Base-by-base conservation (phyloP, 2,888 invertebrate species). In the Lithophane socia region DNA sequence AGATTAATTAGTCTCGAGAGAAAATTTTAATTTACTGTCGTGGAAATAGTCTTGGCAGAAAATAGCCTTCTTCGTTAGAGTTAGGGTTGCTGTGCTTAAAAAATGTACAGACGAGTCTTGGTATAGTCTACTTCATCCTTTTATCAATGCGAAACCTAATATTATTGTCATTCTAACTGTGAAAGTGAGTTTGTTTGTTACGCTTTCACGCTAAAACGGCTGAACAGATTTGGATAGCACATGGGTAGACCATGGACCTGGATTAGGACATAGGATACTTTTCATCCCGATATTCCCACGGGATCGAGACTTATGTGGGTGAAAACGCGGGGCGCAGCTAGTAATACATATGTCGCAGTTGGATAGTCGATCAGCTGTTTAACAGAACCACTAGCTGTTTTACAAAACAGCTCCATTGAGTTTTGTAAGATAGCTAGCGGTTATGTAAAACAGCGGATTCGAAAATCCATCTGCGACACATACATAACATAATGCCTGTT, bases 1-100 rank as follows among this genome's bases (percentile, higher is more conserved):
- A 93, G 93, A 94, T 94, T 94, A 94, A 95, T 95, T 95, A 92
- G 91, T 87, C 82, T 80, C 81, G 84, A 72, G 87, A 82, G 88
- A 86, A 86, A 85, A 85, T 93, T 89, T 92, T 92, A 91, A 91
- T 93, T 92, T 92, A 89, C 76, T 84, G 87, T 87, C 82, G 86
- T 84, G 83, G 79, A 89, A 89, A 89, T 88, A 82, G 76, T 82
- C 77, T 74, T 78, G 80, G 79, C 73, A 73, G 84, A 81, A 83
- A 88, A 83, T 82, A 71, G 64, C 70, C 72, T 72, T 73, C 73
- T 73, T 79, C 76, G 73, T 69, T 81, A 54, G 70, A 18, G 47
- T 24, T 84, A 60, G 84, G 76, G 66, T 79, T 80, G 60, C 42
- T 74, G 10, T 60, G 56, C 13, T 47, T 78, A 79, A 60, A 42